Conservation (phyloP, 2,888 invertebrate species). For the Polymixis lichenea region DNA sequence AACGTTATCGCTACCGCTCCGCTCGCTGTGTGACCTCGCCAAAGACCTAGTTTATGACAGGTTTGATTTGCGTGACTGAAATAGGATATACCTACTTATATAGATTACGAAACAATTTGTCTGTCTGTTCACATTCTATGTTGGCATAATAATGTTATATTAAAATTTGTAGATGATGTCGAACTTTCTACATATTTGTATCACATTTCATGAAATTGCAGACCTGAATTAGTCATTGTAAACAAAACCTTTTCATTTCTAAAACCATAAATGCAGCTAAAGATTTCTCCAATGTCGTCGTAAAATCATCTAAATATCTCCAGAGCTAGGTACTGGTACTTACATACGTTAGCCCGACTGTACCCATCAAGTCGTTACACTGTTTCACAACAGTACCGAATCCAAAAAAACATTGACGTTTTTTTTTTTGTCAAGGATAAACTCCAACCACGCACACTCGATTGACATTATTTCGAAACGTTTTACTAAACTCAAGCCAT, state of each 20-base stretch:
- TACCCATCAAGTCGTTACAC: not conserved
- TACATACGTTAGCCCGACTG: not conserved
- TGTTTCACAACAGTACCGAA: not conserved
- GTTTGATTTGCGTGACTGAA: conserved; percentile 48
- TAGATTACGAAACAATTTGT: conserved; percentile 48
- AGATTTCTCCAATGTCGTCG: not conserved
- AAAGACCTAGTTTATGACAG: conserved; percentile 43
- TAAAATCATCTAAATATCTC: not conserved
- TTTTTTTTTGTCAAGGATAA: not conserved
- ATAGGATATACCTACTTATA: conserved; percentile 53
- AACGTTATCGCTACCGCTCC: conserved; percentile 6
- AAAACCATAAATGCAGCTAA: not conserved
- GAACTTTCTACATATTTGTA: conserved; percentile 17
- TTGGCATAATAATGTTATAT: conserved; percentile 27
- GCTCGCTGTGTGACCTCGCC: conserved; percentile 29
- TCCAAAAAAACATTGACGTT: not conserved
- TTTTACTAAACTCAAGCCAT: conserved; percentile 10
- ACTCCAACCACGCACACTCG: not conserved
- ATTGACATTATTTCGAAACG: conserved; percentile 28
- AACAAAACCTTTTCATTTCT: conserved; percentile 1
- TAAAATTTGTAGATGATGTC: not conserved
- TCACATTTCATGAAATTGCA: conserved; percentile 7
- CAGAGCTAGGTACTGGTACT: no score
- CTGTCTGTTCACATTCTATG: conserved; percentile 21
- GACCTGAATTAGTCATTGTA: not conserved